Conservation (phyloP, 2,888 invertebrate genomes). For the Diachrysia chrysitis region DNA sequence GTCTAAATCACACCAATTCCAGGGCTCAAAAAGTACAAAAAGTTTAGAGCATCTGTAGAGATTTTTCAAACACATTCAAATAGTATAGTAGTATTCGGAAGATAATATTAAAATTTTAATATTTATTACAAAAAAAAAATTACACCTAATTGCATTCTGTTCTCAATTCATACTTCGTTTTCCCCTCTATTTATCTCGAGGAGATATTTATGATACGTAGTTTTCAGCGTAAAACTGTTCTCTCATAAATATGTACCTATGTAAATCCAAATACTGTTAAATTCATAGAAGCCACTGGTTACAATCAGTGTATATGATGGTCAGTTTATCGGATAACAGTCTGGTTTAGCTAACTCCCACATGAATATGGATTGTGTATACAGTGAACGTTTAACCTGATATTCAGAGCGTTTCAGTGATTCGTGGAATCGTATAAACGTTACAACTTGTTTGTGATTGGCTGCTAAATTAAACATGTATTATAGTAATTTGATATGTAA, state of each 20-base stretch:
- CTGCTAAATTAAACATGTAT: not conserved
- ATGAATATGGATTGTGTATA: constrained; percentile 66
- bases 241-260: not conserved
- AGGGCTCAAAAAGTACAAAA: too few species aligned
- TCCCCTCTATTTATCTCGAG: not conserved
- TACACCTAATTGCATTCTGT: too few species aligned
- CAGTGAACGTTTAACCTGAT: not conserved
- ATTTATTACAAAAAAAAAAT: too few species aligned
- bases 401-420: not conserved
- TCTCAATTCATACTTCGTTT: too few species aligned
- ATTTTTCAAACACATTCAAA: too few species aligned
- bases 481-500: not conserved
- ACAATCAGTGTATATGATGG: constrained; percentile 21
- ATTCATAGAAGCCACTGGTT: not conserved
- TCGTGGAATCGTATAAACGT: not conserved
- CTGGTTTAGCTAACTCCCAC: constrained; percentile 56
- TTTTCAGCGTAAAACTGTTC: not conserved
- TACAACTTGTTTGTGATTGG: not conserved
- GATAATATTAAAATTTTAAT: too few species aligned
- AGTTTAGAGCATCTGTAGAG: too few species aligned
- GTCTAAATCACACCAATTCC: too few species aligned
- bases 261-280: not conserved
- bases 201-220: too few species aligned
- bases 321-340: constrained; percentile 45
- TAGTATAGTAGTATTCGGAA: too few species aligned